Conservation (phyloP, 1,140 invertebrate genomes). For the Adelges cooleyi region DNA sequence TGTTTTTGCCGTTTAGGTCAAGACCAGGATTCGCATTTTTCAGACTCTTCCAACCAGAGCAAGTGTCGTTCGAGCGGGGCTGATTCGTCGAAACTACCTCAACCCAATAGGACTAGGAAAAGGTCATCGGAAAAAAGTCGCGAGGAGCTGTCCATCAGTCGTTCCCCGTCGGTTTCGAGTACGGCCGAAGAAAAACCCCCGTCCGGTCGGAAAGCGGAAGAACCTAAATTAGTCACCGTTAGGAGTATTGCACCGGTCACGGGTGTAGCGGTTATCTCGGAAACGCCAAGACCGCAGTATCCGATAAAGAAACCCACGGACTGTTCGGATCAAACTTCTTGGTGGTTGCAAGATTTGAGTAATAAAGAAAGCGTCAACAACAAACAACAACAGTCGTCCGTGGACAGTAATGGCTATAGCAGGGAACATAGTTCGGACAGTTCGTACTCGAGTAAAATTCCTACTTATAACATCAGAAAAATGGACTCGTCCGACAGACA, state of each 20-base stretch:
- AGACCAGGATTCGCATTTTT: constrained; percentile 9
- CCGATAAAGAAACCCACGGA: neutral
- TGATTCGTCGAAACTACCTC: constrained; percentile 7
- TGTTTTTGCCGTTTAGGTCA: neutral
- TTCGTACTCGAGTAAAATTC: neutral
- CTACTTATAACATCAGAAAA: constrained; percentile 21
- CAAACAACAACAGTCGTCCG: too few relatives aligned
- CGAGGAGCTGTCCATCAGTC: neutral
- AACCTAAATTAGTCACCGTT: constrained; percentile 19
- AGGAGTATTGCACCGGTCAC: neutral
- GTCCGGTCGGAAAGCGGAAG: constrained; percentile 7
- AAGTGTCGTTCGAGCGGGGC: constrained; percentile 4
- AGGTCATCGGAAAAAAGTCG: constrained; percentile 1
- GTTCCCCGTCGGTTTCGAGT: neutral
- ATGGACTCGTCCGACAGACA: constrained; percentile 26
- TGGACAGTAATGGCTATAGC: neutral
- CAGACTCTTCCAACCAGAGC: neutral
- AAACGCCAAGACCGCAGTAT: neutral
- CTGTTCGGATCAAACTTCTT: neutral
- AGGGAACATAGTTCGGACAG: neutral
- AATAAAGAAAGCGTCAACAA: neutral
- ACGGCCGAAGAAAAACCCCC: constrained; percentile 17
- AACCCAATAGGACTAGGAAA: constrained; percentile 14
- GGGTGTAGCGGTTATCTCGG: neutral
- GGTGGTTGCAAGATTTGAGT: constrained; percentile 11